phyloP scores from a whole-genome alignment of 2,113 vertebrate genomes.

The Elephas maximus region DNA sequence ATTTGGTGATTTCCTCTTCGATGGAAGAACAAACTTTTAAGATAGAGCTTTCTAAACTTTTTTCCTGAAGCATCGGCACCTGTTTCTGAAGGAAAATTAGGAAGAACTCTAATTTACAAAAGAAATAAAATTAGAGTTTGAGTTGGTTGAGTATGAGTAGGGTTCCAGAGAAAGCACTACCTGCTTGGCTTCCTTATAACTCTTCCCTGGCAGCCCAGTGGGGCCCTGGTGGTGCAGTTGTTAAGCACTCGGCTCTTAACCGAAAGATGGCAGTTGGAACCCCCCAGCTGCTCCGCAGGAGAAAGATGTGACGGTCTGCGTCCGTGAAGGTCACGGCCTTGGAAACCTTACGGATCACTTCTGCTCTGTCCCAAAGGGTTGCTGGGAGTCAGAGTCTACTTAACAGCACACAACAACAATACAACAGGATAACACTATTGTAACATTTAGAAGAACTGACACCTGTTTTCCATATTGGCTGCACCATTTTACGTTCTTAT shows the following conservation, averaged over 20 bases:
- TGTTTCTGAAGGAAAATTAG: background rate
- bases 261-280: too few species aligned
- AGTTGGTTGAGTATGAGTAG: background rate
- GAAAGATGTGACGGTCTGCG: background rate
- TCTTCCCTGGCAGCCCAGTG: background rate
- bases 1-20: too few species aligned
- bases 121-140: background rate
- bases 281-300: background rate
- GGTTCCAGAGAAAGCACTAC: background rate
- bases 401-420: background rate
- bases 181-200: background rate
- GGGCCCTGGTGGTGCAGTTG: too few species aligned
- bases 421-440: background rate
- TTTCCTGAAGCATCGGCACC: background rate
- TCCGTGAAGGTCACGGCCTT: background rate
- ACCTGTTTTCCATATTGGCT: background rate
- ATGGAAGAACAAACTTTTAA: background rate
- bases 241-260: too few species aligned
- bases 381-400: background rate
- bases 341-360: background rate
- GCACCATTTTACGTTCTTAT: background rate
- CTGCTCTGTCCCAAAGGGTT: background rate
- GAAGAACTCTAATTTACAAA: background rate
- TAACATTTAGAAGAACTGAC: background rate
- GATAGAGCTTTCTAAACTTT: background rate